Evolutionary conservation across 2,113 vertebrate genomes (phyloP).

Genomic region (Cyphomyrus discorhynchus): DNA sequence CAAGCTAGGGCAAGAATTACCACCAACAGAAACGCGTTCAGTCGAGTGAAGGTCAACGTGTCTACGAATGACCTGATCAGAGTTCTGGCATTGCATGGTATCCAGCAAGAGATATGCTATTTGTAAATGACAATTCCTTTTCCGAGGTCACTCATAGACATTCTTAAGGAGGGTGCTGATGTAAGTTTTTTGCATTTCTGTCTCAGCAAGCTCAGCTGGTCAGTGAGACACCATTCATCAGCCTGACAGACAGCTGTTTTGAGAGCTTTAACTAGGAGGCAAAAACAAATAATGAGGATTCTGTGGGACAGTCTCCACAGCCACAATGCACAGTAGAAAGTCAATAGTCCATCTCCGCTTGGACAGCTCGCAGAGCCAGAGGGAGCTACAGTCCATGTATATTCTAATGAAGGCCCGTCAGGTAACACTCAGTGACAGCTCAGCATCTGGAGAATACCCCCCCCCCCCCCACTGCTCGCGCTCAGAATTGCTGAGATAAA

Average conservation of each 20-base stretch:
- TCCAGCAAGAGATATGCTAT: conserved; percentile 42
- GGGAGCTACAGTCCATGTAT: not conserved
- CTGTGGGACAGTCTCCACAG: conserved; percentile 11
- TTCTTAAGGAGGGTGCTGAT: conserved; percentile 9
- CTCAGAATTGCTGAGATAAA: not conserved
- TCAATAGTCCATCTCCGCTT: not conserved
- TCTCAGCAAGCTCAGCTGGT: conserved; percentile 30
- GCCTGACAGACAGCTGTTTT: conserved; percentile 42
- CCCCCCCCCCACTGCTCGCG: not conserved
- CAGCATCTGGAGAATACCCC: not conserved
- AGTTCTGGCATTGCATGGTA: not conserved
- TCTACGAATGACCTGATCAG: not conserved
- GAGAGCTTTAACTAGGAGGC: conserved; percentile 32
- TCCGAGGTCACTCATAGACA: conserved; percentile 29
- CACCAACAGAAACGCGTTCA: not conserved
- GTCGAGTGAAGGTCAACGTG: not conserved
- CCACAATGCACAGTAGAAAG: not conserved
- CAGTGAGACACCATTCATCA: conserved; percentile 41
- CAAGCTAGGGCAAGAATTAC: not conserved
- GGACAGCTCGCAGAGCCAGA: not conserved
- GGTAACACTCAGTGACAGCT: not conserved
- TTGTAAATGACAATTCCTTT: conserved; percentile 57
- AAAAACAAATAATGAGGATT: conserved; percentile 45
- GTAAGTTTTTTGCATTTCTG: not conserved
- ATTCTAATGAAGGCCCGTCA: not conserved